These are phyloP conservation scores for Drosophila lini DNA, from an alignment of 1,140 invertebrate species.

Conservation along the genomic window DNA sequence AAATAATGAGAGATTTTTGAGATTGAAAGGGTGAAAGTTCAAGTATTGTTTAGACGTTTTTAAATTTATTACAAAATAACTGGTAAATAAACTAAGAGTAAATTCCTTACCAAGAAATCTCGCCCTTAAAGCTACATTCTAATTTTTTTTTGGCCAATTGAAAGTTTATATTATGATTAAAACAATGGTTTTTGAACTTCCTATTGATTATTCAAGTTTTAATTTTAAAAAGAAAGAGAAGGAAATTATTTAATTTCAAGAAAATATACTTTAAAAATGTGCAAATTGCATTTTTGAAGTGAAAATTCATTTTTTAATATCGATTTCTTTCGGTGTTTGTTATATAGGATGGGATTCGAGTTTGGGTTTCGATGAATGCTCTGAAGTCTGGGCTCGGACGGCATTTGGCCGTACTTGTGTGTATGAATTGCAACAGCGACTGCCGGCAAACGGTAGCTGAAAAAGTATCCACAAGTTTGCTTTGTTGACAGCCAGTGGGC, in stretches of 20 bases:
- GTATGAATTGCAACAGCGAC: slow-evolving; percentile 59
- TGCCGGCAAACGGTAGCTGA: slow-evolving; percentile 71
- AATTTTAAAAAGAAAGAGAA: too few species aligned
- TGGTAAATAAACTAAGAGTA: not conserved
- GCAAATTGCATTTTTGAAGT: too few species aligned
- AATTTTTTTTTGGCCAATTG: not conserved
- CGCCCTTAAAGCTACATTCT: not conserved
- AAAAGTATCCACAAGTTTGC: slow-evolving; percentile 78
- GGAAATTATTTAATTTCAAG: not conserved
- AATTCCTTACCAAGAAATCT: not conserved
- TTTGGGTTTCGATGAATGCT: slow-evolving; percentile 34
- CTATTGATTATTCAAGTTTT: too few species aligned
- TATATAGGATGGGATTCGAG: slow-evolving; percentile 16
- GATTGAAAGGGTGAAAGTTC: not conserved
- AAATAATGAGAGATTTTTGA: not conserved
- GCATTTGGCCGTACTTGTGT: slow-evolving; percentile 18
- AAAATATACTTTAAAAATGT: not conserved
- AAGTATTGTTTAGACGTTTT: not conserved
- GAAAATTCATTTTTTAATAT: not conserved
- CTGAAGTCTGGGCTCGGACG: slow-evolving; percentile 7
- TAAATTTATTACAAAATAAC: not conserved
- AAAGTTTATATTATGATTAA: not conserved
- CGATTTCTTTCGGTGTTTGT: not conserved
- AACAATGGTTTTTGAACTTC: too few species aligned
- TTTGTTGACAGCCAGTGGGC: slow-evolving; percentile 64